Evolutionary conservation across 2,797 vertebrate species (phyloP).

Genomic region (Glyptemys insculpta): DNA sequence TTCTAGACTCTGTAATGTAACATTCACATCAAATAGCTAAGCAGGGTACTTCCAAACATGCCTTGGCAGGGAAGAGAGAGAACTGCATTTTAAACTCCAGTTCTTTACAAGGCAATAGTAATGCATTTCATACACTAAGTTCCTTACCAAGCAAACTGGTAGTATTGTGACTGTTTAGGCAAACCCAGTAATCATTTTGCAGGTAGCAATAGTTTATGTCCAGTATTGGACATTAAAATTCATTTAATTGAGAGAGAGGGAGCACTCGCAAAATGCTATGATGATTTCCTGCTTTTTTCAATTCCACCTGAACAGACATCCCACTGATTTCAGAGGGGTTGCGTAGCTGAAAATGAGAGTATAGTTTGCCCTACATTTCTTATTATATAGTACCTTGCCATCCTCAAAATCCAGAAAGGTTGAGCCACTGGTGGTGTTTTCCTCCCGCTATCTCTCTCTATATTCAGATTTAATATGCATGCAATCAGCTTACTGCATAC

Average conservation of each 20-base stretch:
- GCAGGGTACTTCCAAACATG: not conserved
- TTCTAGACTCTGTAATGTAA: slow-evolving; percentile 24
- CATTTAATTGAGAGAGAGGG: not conserved
- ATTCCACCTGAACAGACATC: not conserved
- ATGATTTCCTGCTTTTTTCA: not conserved
- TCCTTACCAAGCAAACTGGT: not conserved
- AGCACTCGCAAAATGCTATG: not conserved
- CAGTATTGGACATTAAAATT: not conserved
- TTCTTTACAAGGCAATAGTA: not conserved
- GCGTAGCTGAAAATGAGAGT: not conserved
- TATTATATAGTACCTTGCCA: not conserved
- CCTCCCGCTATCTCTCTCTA: not conserved
- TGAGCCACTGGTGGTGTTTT: not conserved
- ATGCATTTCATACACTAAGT: not conserved
- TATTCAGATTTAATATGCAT: not conserved
- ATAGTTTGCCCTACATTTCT: not conserved
- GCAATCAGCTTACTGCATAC: not conserved
- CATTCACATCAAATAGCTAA: not conserved
- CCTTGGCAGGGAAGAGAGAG: not conserved
- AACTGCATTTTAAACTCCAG: not conserved
- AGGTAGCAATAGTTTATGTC: not conserved
- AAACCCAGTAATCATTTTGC: not conserved
- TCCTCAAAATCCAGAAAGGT: not conserved
- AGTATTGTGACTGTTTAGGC: not conserved
- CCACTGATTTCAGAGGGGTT: not conserved